Base-by-base conservation (phyloP, 2,113 vertebrate species). In the Silurus asotus region DNA sequence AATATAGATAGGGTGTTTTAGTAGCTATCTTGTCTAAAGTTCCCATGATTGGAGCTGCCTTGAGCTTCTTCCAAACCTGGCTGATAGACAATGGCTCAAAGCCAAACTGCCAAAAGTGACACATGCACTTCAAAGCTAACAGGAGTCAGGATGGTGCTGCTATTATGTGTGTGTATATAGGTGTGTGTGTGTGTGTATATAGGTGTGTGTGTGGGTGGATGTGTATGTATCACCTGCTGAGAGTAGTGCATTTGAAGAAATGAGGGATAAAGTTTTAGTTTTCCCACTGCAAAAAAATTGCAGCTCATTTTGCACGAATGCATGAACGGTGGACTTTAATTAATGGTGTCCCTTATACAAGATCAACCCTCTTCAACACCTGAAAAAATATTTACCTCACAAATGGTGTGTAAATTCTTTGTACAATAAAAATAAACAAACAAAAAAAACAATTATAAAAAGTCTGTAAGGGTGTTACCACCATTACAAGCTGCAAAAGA, bases 41-140 rank as follows among this genome's bases (percentile, higher is more conserved):
- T 76, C 72, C 79, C 80, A 81, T 53, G 81, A 37, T 59, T 70
- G 53, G 84, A 80, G 84, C 49, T 28, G 59, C 51, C 37, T 7
- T 69, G 82, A 84, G 79, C 67, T 87, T 59, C 72, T 83, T 14
- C 45, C 48, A 37, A 78, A 87, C 49, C 15, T 65, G 64, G 23
- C 72, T 83, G 56, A 82, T 28, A 82, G 79, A 87, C 88, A 78
- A 81, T 80, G 81, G 88, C 83, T 86, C 79, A 4, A 49, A 89
- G 83, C 86, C 83, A 89, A 87, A 87, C 86, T 87, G 88, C 55
- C 80, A 53, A 87, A 89, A 87, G 53, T 85, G 83, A 87, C 88
- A 86, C 80, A 48, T 79, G 64, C 83, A 83, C 86, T 89, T 87
- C 75, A 87, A 89, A 89, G 84, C 79, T 62, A 85, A 64, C 62